Base-by-base conservation (phyloP, 2,888 invertebrate species). In the Athalia rosae region DNA sequence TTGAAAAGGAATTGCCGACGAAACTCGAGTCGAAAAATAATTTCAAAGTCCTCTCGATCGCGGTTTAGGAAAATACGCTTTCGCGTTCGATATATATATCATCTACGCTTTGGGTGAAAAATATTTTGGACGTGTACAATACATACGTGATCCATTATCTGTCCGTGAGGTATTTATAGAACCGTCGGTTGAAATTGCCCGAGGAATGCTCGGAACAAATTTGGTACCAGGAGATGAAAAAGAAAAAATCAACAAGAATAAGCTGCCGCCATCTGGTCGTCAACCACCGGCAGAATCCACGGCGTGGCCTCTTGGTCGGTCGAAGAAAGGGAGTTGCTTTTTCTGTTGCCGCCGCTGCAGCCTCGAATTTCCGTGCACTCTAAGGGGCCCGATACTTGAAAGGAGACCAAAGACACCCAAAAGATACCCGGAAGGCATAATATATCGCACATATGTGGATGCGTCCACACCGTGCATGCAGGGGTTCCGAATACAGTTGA, bases 401-500 rank as follows among this genome's bases (percentile, higher is more conserved):
- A 71, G 56, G 56, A 58, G 71, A 71, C 58, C 2, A n/a, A 56
- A 71, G 71, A 56, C 56, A 71, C 71, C 58, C 71, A 58, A 45
- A 71, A 58, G 71, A 53, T 53, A 67, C 67, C 48, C 67, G 50
- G 53, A 67, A 53, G 48, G 53, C 50, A 67, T 67, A 62, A 71
- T 41, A n/a, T 50, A 59, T 73, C 58, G 48, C 53, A 45, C 63
- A 45, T 53, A 63, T 56, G 50, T 63, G 64, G 45, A 28, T 48
- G 59, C 73, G 50, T 58, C n/a, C 41, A 64, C 59, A 61, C 78
- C 28, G 41, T 62, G 41, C 56, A 56, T 28, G 28, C 28, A 58
- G 67, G 67, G 63, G 76, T 79, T 59, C 76, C 78, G 77, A 77
- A 63, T 67, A 64, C 73, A 74, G 15, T 53, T 11, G 8, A 8